These are phyloP conservation scores for Lapara coniferarum DNA, from an alignment of 2,888 invertebrate species.

Conservation along the genomic window DNA sequence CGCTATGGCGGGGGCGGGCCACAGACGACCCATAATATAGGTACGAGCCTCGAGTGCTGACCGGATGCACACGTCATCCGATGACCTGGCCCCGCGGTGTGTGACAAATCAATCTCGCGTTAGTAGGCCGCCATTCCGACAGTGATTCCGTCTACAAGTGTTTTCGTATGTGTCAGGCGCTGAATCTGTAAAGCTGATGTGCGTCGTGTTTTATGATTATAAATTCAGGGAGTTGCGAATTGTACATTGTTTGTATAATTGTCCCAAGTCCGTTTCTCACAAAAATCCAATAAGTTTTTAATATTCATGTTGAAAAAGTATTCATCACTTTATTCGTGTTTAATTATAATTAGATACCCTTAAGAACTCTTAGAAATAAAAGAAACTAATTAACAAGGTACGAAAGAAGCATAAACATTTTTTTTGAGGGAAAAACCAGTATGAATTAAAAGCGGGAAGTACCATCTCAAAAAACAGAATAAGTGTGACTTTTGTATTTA, in stretches of 20 bases:
- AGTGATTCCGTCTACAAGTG: background rate
- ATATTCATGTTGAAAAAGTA: too few species aligned
- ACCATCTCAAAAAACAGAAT: background rate
- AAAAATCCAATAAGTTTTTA: too few species aligned
- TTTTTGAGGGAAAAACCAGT: background rate
- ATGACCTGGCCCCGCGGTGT: slow-evolving; percentile 23
- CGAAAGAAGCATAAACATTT: background rate
- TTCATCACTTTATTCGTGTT: too few species aligned
- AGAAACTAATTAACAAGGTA: background rate
- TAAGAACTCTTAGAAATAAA: background rate
- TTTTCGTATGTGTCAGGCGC: background rate
- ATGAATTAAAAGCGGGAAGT: background rate
- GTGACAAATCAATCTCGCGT: slow-evolving; percentile 23
- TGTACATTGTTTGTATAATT: too few species aligned
- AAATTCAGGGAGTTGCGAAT: too few species aligned
- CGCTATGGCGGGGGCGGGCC: slow-evolving; percentile 56
- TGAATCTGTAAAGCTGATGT: background rate
- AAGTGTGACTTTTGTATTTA: background rate
- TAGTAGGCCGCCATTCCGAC: slow-evolving; percentile 15
- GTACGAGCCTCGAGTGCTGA: slow-evolving; percentile 39
- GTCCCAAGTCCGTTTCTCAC: too few species aligned
- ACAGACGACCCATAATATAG: slow-evolving; percentile 52
- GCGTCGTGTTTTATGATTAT: background rate
- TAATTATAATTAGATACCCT: too few species aligned
- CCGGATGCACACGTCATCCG: slow-evolving; percentile 32